Conservation (phyloP, 2,888 invertebrate species). For the Cerastis rubricosa region DNA sequence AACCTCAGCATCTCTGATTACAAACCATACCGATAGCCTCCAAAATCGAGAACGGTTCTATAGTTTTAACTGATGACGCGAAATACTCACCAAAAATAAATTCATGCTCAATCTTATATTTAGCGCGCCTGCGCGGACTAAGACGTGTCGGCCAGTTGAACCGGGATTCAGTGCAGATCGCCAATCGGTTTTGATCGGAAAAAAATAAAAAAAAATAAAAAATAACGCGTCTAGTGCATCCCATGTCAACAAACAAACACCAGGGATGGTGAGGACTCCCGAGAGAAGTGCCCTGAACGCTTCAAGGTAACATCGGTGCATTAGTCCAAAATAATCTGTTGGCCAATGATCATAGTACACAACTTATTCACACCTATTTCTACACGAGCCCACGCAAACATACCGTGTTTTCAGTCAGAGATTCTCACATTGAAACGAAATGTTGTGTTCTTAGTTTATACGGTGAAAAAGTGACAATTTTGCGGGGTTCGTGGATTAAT, state of each 20-base stretch:
- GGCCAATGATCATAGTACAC: constrained; percentile 86
- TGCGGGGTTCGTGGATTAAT: constrained; percentile 81
- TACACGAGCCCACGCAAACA: constrained; percentile 89
- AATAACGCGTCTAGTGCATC: constrained; percentile 72
- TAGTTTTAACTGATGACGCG: constrained; percentile 86
- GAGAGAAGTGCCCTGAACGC: constrained; percentile 76
- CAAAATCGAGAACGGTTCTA: constrained; percentile 66
- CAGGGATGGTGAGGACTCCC: constrained; percentile 75
- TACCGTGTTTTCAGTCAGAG: constrained; percentile 87
- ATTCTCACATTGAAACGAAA: constrained; percentile 87
- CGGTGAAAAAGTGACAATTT: constrained; percentile 83
- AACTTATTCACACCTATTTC: constrained; percentile 90
- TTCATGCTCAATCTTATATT: constrained; percentile 90
- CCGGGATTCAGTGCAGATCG: constrained; percentile 88
- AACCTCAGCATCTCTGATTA: constrained; percentile 59
- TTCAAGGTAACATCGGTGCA: constrained; percentile 87
- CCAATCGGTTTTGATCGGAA: constrained; percentile 80
- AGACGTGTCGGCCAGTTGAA: constrained; percentile 87
- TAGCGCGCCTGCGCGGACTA: constrained; percentile 87
- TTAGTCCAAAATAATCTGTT: constrained; percentile 84
- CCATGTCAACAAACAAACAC: constrained; percentile 77
- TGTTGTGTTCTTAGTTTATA: constrained; percentile 89
- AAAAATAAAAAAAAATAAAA: constrained; percentile 68
- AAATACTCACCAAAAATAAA: constrained; percentile 89
- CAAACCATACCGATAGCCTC: constrained; percentile 64